A percentile compares a stretch with the other conserved stretches of the same genome.
Conservation (phyloP, 2,797 vertebrate species). For the Gobio occitaniae region DNA sequence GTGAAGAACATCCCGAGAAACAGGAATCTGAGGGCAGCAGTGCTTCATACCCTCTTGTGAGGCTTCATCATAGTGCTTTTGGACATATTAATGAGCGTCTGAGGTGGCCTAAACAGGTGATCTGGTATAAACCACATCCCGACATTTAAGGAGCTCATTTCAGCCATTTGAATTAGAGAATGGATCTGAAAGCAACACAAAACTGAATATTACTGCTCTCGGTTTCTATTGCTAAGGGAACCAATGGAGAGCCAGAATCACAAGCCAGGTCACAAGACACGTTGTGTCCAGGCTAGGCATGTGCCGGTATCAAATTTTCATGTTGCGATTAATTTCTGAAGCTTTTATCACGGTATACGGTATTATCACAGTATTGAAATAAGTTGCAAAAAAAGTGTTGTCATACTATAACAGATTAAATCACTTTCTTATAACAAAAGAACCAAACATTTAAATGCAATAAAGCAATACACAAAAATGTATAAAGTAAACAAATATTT, state of each 20-base stretch:
- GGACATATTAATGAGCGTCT: neutral
- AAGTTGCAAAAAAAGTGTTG: no score
- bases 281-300: neutral
- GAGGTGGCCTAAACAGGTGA: slow-evolving; percentile 37
- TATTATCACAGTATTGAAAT: no score
- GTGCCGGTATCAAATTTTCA: no score
- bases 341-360: no score
- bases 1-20: slow-evolving; percentile 63
- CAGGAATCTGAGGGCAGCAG: slow-evolving; percentile 69
- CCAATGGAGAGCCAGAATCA: neutral
- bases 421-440: no score
- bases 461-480: no score
- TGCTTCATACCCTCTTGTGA: slow-evolving; percentile 82
- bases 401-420: no score
- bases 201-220: neutral
- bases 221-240: neutral
- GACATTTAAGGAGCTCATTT: slow-evolving; percentile 43
- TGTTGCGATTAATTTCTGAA: no score
- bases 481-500: no score
- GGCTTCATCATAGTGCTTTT: slow-evolving; percentile 11
- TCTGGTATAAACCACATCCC: slow-evolving; percentile 24
- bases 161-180: slow-evolving; percentile 11
- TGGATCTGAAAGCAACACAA: neutral
- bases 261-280: slow-evolving; percentile 18
- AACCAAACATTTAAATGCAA: no score